Evolutionary conservation across 2,888 invertebrate genomes (phyloP), one percentile per base, ranked within the genome.

Genomic region (Lithophane semibrunnea): DNA sequence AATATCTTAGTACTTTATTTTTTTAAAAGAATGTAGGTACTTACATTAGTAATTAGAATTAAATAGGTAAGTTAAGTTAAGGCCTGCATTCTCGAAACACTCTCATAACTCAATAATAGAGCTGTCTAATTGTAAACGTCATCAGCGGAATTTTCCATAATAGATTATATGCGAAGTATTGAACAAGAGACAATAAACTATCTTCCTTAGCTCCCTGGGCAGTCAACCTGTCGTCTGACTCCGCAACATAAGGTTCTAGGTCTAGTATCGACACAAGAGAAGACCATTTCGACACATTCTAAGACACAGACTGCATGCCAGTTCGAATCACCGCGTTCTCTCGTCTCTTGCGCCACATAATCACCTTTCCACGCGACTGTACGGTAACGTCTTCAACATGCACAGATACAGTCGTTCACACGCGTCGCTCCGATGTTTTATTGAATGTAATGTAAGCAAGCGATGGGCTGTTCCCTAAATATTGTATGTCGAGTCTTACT

Each of bases 361-460:
- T 29, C 70, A 70, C 52, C 63, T 52, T 76, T 72, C 5, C 10
- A 9, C 60, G 56, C 70, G 76, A 82, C 75, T 77, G 70, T 86
- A 68, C 80, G 3, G 21, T 75, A 68, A 63, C 60, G 42, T 68
- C 49, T 63, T 42, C 44, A 56, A 52, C 72, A 65, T 44, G 49
- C 44, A 7, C 73, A 73, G 74, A 76, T 82, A 85, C 77, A 85
- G 73, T 85, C 83, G 71, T 66, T 66, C 70, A 76, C 86, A 86
- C 76, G 47, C 56, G 37, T 68, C 70, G 44, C n/a, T 72, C 24
- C 44, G 29, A 63, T 76, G 75, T 79, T 82, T 81, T 88, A 88
- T 87, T 86, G 75, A 86, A 88, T 82, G 73, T 86, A 83, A 88
- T 85, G 75, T 86, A 56, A 88, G 66, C 80, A 64, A 58, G 64